These are phyloP conservation scores for Sitodiplosis mosellana DNA, from an alignment of 1,140 invertebrate species.

Conservation along the genomic window DNA sequence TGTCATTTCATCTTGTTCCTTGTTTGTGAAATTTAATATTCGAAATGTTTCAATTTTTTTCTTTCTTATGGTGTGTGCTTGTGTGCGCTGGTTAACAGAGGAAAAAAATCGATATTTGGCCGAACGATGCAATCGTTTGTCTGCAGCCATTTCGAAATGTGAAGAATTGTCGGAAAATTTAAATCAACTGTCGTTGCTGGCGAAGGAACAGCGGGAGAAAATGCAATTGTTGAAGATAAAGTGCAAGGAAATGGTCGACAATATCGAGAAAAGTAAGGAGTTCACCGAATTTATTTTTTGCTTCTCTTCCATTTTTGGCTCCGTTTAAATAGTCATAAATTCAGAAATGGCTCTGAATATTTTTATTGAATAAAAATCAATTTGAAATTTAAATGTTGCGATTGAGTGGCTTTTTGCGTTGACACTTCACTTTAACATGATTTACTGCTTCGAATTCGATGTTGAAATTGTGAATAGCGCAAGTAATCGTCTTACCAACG, in stretches of 20 bases:
- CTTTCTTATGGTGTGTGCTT: not conserved
- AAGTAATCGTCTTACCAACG: not conserved
- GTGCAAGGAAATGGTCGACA: constrained; percentile 21
- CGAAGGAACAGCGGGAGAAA: constrained; percentile 23
- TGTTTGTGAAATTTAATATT: not conserved
- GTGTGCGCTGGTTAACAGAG: constrained; percentile 11
- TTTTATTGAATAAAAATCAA: too few species aligned
- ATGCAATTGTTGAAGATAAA: constrained; percentile 17
- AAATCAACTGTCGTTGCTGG: constrained; percentile 18
- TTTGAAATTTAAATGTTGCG: too few species aligned
- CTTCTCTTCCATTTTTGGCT: too few species aligned
- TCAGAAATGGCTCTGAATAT: too few species aligned
- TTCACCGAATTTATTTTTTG: too few species aligned
- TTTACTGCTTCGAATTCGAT: too few species aligned
- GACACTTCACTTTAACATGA: too few species aligned
- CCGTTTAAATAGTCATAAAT: too few species aligned
- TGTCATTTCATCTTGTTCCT: not conserved
- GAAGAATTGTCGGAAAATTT: constrained; percentile 22
- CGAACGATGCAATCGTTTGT: constrained; percentile 23
- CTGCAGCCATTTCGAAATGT: constrained; percentile 26
- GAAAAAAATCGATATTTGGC: constrained; percentile 28
- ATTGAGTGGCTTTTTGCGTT: too few species aligned
- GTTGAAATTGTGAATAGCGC: too few species aligned
- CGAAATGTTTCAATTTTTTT: not conserved
- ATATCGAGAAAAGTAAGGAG: constrained; percentile 12